A percentile compares a stretch with the other conserved stretches of the same genome.
Evolutionary conservation across 2,113 vertebrate genomes (phyloP).

Genomic region (Xenotilapia leptura): DNA sequence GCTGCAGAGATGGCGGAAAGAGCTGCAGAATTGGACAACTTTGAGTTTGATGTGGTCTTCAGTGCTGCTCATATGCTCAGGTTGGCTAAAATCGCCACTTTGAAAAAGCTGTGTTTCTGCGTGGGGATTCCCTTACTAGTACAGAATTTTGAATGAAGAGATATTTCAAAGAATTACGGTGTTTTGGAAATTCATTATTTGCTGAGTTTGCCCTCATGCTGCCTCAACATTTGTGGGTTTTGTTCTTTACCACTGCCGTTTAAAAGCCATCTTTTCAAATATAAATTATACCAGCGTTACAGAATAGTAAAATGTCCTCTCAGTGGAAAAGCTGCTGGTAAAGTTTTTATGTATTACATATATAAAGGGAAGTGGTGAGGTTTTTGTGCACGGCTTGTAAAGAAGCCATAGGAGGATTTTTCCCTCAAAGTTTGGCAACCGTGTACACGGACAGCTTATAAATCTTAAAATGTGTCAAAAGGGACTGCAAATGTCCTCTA

Average conservation of each 20-base stretch:
- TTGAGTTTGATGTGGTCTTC: constrained; percentile 94
- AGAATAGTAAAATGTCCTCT: neutral
- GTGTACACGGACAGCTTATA: neutral
- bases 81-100: constrained; percentile 63
- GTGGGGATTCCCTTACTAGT: neutral
- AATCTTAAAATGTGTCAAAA: constrained; percentile 30
- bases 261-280: neutral
- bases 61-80: constrained; percentile 97
- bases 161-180: neutral
- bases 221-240: neutral
- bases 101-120: neutral
- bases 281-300: neutral
- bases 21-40: constrained; percentile 85
- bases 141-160: neutral
- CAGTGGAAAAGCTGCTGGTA: neutral
- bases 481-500: constrained; percentile 19
- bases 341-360: neutral
- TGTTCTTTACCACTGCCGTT: neutral
- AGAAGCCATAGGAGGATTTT: constrained; percentile 22
- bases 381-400: constrained; percentile 14
- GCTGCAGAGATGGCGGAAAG: constrained; percentile 93
- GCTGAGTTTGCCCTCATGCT: neutral
- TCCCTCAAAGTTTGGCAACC: constrained; percentile 9
- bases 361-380: neutral
- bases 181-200: neutral